Conservation (phyloP, 2,888 invertebrate species). For the Subacronicta megacephala region DNA sequence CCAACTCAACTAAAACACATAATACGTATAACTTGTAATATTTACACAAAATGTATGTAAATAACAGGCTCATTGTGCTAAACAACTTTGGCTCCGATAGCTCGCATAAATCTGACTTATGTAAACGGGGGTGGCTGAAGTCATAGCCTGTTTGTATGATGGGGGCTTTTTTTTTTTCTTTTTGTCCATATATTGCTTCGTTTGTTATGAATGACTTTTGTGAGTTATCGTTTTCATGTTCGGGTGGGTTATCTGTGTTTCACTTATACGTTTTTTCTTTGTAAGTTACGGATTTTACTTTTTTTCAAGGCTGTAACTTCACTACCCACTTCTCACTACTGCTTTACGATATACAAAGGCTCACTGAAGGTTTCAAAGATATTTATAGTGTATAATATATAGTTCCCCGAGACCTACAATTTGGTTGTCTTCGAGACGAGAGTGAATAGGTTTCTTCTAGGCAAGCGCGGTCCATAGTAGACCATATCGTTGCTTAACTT, state of each 20-base stretch:
- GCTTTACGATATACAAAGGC: too few species aligned
- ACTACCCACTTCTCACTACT: too few species aligned
- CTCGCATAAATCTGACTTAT: slow-evolving; percentile 77
- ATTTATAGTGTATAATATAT: too few species aligned
- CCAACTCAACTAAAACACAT: slow-evolving; percentile 51
- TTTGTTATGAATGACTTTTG: slow-evolving; percentile 51
- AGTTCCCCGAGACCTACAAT: too few species aligned
- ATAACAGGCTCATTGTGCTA: slow-evolving; percentile 75
- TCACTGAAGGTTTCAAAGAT: too few species aligned
- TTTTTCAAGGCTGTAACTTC: too few species aligned
- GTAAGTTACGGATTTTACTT: background rate
- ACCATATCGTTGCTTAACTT: too few species aligned
- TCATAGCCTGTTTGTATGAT: slow-evolving; percentile 46
- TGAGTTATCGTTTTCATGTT: slow-evolving; percentile 51
- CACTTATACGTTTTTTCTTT: slow-evolving; percentile 21
- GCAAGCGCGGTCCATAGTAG: too few species aligned
- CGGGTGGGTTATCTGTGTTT: slow-evolving; percentile 33
- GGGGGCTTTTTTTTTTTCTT: slow-evolving; percentile 36
- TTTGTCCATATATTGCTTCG: slow-evolving; percentile 55
- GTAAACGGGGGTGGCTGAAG: slow-evolving; percentile 67
- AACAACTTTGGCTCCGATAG: slow-evolving; percentile 73
- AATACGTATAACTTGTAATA: slow-evolving; percentile 67
- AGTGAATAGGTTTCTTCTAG: too few species aligned
- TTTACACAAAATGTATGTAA: slow-evolving; percentile 77
- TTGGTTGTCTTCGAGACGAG: too few species aligned